Conservation (phyloP, 2,888 invertebrate genomes). For the Chrysolina americana region DNA sequence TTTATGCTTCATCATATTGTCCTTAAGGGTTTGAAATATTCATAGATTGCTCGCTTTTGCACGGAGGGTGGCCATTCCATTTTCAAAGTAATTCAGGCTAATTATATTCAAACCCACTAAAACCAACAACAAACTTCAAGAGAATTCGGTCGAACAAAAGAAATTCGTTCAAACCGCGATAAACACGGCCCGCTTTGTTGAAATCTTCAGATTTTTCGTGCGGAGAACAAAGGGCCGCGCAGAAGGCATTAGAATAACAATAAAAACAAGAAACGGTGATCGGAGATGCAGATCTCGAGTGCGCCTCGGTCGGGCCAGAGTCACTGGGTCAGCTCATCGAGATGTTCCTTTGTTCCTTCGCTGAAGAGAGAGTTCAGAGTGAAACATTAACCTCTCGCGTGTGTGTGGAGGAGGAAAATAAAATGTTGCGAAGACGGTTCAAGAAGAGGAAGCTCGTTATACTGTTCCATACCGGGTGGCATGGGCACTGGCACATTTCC, state of each 20-base stretch:
- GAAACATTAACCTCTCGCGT: constrained; percentile 61
- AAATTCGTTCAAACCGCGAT: constrained; percentile 37
- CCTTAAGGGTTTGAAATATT: too few relatives aligned
- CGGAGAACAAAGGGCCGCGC: constrained; percentile 15
- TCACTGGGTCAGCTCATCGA: constrained; percentile 45
- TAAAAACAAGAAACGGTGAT: constrained; percentile 30
- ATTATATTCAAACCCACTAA: neutral
- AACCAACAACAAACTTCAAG: constrained; percentile 18
- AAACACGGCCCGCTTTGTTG: constrained; percentile 38
- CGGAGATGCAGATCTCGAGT: constrained; percentile 39
- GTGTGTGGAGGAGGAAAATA: constrained; percentile 45
- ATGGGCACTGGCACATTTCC: neutral
- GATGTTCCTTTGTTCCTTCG: constrained; percentile 57
- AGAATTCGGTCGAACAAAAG: constrained; percentile 32
- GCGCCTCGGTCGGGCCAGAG: constrained; percentile 33
- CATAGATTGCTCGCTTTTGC: neutral
- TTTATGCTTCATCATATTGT: too few relatives aligned
- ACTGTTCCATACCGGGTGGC: constrained; percentile 9
- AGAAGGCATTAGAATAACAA: constrained; percentile 31
- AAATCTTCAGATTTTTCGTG: constrained; percentile 26
- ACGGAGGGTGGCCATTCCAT: neutral
- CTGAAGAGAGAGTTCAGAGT: constrained; percentile 57
- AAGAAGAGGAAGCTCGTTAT: constrained; percentile 8
- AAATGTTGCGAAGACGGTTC: constrained; percentile 26
- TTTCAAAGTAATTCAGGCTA: neutral